Base-by-base conservation (phyloP, 2,888 invertebrate genomes). In the Agriotes lineatus region DNA sequence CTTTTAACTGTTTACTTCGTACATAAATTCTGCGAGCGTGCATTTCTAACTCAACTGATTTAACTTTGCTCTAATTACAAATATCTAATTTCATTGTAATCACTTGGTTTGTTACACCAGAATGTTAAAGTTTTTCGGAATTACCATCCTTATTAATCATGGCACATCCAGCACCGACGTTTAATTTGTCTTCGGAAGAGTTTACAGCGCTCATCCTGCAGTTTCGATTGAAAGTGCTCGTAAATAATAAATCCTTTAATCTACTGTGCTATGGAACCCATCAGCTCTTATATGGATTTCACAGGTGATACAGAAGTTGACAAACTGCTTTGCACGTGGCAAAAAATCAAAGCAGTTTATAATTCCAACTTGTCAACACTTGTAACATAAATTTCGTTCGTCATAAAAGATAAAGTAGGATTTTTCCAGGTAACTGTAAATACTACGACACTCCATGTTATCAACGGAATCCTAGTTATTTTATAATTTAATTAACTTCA, bases 91-190 rank as follows among this genome's bases (percentile, higher is more conserved):
- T 61, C 20, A 61, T 52, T 16, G 52, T 39, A 61, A 61, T 61
- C 52, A 50, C 52, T 39, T 50, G 61, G 61, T 50, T 61, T 61
- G 50, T 61, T 61, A 61, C 50, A 61, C 61, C 39, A 57, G 57
- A 57, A 57, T 39, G 52, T 61, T 61, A 50, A 61, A 50, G 61
- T 50, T 52, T 52, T 61, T 60, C 22, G 22, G 35, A 60, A 60
- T 37, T 50, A 10, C 39, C 2, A 12, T 10, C 14, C 50, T 61
- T 61, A 61, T 61, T 61, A 61, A 48, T 61, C 61, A 52, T 45
- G 22, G 33, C 30, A 44, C n/a, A 30, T 14, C 45, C 52, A 52
- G 44, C 19, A 45, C 22, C 25, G 25, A 59, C 30, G 39, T 16
- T 59, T 59, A 16, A 59, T 59, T 59, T 59, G 44, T 59, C 42